These are phyloP conservation scores for Oscheius sp. DNA, from an alignment of 2,888 invertebrate genomes.

Conservation along the genomic window DNA sequence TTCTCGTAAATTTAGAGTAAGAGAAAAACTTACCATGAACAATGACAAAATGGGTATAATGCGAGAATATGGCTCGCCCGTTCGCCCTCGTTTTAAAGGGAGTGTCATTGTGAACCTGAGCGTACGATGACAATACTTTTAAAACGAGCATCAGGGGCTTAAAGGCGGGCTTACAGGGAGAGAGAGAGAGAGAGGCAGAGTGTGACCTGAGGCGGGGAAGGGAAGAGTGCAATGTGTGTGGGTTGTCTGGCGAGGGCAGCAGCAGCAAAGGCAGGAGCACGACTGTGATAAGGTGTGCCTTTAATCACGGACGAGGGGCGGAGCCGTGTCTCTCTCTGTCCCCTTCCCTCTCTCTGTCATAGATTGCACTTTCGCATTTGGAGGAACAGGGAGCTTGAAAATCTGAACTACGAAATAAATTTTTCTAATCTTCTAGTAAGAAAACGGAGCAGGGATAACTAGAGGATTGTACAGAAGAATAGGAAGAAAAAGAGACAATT, in stretches of 20 bases:
- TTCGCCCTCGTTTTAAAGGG: not conserved
- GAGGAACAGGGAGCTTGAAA: not conserved
- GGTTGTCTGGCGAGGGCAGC: not conserved
- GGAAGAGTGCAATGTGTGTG: not conserved
- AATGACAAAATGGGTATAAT: too few relatives aligned
- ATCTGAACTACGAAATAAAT: too few relatives aligned
- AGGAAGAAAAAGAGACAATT: too few relatives aligned
- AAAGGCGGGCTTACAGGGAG: not conserved
- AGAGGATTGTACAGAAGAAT: too few relatives aligned
- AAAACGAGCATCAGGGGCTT: conserved; percentile 5
- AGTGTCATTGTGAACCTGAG: not conserved
- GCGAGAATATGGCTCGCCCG: too few relatives aligned
- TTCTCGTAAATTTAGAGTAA: too few relatives aligned
- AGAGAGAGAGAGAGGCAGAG: not conserved
- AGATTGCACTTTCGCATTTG: not conserved
- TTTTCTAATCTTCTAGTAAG: too few relatives aligned
- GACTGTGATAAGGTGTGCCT: conserved; percentile 29
- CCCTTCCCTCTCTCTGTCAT: too few relatives aligned
- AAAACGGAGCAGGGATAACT: too few relatives aligned
- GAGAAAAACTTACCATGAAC: too few relatives aligned
- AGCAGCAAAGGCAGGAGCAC: conserved; percentile 2
- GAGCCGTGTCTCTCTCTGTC: not conserved
- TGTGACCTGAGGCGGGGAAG: not conserved
- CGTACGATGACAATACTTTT: conserved; percentile 12
- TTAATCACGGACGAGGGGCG: conserved; percentile 27